phyloP scores from a whole-genome alignment of 2,113 vertebrate species.

The Leucoraja erinaceus region DNA sequence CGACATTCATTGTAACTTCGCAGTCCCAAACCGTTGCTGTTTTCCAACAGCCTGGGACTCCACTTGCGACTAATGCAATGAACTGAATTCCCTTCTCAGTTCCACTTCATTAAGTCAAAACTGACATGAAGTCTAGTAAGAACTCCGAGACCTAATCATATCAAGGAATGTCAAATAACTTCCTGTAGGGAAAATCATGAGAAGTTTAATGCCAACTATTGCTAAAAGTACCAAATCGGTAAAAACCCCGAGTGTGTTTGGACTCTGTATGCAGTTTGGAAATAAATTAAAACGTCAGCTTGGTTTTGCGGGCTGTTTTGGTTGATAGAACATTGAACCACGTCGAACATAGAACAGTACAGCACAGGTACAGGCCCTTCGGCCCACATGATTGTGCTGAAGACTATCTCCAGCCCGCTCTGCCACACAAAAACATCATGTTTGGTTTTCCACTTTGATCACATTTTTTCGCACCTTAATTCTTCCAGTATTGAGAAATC shows the following conservation, averaged over 20 bases:
- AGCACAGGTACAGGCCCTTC: too few species aligned
- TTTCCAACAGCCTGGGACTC: conserved; percentile 97
- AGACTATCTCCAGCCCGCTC: too few species aligned
- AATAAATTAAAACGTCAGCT: too few species aligned
- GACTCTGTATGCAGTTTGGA: neutral
- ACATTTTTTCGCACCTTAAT: too few species aligned
- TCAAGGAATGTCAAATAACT: conserved; percentile 97
- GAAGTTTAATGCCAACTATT: conserved; percentile 29
- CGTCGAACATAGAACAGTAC: too few species aligned
- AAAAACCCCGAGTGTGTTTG: neutral
- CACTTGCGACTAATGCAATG: conserved; percentile 95
- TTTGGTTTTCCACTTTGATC: too few species aligned
- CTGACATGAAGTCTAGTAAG: conserved; percentile 99
- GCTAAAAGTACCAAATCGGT: neutral
- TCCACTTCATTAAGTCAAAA: conserved; percentile 99
- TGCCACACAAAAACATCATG: too few species aligned
- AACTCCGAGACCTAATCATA: conserved; percentile 99
- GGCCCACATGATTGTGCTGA: too few species aligned
- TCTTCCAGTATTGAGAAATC: too few species aligned
- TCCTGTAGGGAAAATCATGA: conserved; percentile 45
- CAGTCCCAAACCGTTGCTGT: conserved; percentile 98
- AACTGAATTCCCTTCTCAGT: conserved; percentile 99
- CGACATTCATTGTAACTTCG: conserved; percentile 90
- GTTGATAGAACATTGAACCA: too few species aligned
- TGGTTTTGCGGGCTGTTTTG: neutral